phyloP scores from a whole-genome alignment of 2,888 invertebrate species.

The Volucella inflata region DNA sequence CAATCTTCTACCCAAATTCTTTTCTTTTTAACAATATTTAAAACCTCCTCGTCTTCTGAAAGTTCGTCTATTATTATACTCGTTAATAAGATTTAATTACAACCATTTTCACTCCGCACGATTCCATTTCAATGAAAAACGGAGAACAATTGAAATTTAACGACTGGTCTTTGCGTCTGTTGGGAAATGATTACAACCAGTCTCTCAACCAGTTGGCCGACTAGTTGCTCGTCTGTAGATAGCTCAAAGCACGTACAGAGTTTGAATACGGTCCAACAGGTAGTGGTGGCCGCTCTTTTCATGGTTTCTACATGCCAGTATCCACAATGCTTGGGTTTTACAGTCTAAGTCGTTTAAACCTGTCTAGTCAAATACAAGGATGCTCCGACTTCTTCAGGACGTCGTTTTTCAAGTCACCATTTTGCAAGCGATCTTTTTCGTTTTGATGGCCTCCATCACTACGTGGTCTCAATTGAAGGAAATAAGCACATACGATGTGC shows the following conservation, averaged over 20 bases:
- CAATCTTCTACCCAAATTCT: conserved; percentile 15
- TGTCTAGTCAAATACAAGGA: not conserved
- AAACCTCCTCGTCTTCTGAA: conserved; percentile 8
- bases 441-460: not conserved
- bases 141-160: conserved; percentile 12
- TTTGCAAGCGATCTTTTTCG: not conserved
- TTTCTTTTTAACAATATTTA: conserved; percentile 15
- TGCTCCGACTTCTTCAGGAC: not conserved
- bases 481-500: not conserved
- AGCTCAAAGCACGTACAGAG: too few species aligned
- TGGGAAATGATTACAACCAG: conserved; percentile 18
- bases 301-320: not conserved
- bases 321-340: not conserved
- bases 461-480: not conserved
- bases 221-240: too few species aligned
- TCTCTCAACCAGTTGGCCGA: too few species aligned
- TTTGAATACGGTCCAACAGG: too few species aligned
- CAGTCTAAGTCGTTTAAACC: not conserved
- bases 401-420: not conserved
- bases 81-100: conserved; percentile 14
- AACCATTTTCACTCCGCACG: too few species aligned
- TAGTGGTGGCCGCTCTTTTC: too few species aligned
- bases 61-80: conserved; percentile 19
- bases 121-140: conserved; percentile 26
- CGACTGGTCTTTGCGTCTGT: conserved; percentile 1